Conservation (phyloP, 2,888 invertebrate genomes). For the Troglohyphantes excavatus region DNA sequence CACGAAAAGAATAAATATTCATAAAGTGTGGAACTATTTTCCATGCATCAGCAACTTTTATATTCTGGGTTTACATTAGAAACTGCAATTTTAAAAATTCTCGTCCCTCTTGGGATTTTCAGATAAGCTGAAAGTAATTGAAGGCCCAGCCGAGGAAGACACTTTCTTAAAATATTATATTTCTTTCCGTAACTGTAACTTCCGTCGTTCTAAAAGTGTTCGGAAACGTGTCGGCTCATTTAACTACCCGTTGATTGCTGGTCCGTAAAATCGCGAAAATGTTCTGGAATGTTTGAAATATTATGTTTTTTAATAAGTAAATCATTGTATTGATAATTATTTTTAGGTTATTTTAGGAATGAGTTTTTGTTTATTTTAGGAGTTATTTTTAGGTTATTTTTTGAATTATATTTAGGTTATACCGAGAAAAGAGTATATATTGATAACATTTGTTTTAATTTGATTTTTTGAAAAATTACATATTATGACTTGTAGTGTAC, state of each 20-base stretch:
- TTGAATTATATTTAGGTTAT: too few relatives aligned
- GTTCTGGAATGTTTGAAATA: neutral
- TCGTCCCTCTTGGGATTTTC: neutral
- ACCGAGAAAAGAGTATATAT: too few relatives aligned
- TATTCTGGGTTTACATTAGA: neutral
- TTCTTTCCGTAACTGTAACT: slow-evolving; percentile 3
- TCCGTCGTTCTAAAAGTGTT: neutral
- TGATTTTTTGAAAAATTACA: too few relatives aligned
- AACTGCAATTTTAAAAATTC: neutral
- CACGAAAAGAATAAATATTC: neutral
- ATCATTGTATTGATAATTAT: neutral
- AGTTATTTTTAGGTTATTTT: too few relatives aligned
- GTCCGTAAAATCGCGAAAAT: neutral
- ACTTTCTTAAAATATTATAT: neutral
- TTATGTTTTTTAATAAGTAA: neutral
- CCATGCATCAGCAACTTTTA: neutral
- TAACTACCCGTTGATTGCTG: neutral
- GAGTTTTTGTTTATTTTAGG: too few relatives aligned
- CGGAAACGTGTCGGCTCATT: neutral
- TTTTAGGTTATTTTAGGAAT: neutral
- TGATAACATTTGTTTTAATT: too few relatives aligned
- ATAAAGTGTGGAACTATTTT: neutral
- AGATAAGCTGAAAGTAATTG: neutral
- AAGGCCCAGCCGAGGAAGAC: neutral
- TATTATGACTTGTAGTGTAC: too few relatives aligned